phyloP scores from a whole-genome alignment of 2,888 invertebrate species.

The Caenorhabditis japonica region DNA sequence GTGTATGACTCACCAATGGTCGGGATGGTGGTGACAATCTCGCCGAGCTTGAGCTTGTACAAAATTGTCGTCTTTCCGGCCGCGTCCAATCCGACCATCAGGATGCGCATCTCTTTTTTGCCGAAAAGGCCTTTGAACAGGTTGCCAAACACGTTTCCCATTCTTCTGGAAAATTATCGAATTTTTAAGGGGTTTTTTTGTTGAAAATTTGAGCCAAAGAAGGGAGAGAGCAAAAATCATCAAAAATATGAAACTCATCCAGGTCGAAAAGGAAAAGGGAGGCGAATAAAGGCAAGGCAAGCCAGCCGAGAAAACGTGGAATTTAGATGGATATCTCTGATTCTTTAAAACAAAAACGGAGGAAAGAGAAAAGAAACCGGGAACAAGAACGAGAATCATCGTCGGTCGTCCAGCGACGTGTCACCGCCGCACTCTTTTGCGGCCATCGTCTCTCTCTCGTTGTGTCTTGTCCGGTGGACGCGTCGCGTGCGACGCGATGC shows the following conservation, averaged over 20 bases:
- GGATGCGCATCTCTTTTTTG: conserved; percentile 96
- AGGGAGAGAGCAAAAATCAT: conserved; percentile 1
- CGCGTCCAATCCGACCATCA: conserved; percentile 83
- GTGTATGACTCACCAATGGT: conserved; percentile 89
- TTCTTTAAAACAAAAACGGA: no score
- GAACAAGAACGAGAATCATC: conserved; percentile 35
- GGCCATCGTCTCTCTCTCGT: conserved; percentile 17
- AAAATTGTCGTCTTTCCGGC: conserved; percentile 99
- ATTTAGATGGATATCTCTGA: conserved; percentile 43
- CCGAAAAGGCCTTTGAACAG: conserved; percentile 99
- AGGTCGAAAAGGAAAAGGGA: conserved; percentile 7
- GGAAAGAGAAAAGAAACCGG: conserved; percentile 1
- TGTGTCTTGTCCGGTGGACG: conserved; percentile 44
- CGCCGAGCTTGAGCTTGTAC: conserved; percentile 99
- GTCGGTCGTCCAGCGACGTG: conserved; percentile 32
- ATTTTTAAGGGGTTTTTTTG: conserved; percentile 10
- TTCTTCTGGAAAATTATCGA: conserved; percentile 22
- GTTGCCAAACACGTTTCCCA: conserved; percentile 72
- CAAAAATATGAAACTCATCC: conserved; percentile 15
- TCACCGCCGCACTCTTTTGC: conserved; percentile 43
- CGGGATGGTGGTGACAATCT: conserved; percentile 99
- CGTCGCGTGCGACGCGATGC: conserved; percentile 45
- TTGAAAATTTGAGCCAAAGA: not conserved
- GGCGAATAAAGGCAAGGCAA: conserved; percentile 2
- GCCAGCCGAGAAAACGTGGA: conserved; percentile 18